These are phyloP conservation scores for Nipponacmea schrenckii DNA, from an alignment of 2,888 invertebrate species.

Conservation along the genomic window DNA sequence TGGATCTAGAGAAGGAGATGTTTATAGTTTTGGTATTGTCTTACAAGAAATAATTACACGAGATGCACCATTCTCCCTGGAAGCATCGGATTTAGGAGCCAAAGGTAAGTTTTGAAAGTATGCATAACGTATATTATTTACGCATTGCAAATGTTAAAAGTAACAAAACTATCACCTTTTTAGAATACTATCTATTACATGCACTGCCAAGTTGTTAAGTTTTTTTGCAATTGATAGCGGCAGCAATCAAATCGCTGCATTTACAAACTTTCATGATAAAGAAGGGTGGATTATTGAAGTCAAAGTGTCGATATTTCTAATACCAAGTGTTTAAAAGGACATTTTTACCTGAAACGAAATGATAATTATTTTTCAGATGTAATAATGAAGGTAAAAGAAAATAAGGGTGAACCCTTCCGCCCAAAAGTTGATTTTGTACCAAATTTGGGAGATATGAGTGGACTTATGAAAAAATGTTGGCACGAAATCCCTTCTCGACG, in stretches of 20 bases:
- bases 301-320: too few relatives aligned
- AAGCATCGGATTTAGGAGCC: constrained; percentile 27
- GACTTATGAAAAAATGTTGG: constrained; percentile 89
- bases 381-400: constrained; percentile 12
- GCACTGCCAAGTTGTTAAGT: too few relatives aligned
- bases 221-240: too few relatives aligned
- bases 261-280: too few relatives aligned
- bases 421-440: constrained; percentile 41
- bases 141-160: too few relatives aligned
- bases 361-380: constrained; percentile 15
- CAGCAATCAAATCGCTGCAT: too few relatives aligned
- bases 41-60: constrained; percentile 69
- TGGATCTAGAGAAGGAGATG: constrained; percentile 64
- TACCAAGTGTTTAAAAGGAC: too few relatives aligned
- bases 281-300: too few relatives aligned
- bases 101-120: constrained; percentile 27
- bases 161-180: too few relatives aligned
- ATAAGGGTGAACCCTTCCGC: constrained; percentile 75
- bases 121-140: too few relatives aligned
- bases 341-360: too few relatives aligned
- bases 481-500: constrained; percentile 86
- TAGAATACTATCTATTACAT: too few relatives aligned
- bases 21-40: constrained; percentile 89
- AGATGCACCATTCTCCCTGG: constrained; percentile 61
- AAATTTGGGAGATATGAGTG: constrained; percentile 72